A percentile compares a stretch with the other conserved stretches of the same genome.
These are phyloP conservation scores for Channallabes apus DNA, from an alignment of 2,797 vertebrate genomes.

Conservation along the genomic window DNA sequence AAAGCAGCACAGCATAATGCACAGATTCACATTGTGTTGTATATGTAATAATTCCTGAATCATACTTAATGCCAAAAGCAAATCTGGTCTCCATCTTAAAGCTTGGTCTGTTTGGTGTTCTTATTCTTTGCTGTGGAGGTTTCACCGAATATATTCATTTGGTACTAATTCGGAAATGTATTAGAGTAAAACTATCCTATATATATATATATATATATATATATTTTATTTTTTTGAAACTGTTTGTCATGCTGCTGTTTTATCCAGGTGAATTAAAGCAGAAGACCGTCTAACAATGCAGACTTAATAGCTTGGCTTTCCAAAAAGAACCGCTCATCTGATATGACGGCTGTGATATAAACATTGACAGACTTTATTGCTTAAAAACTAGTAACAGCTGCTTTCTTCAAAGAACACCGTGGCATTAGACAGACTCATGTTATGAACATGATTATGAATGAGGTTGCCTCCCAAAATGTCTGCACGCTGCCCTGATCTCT, in stretches of 20 bases:
- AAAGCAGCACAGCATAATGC: too few species aligned
- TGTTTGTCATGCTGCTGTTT: neutral
- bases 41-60: too few species aligned
- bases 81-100: too few species aligned
- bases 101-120: too few species aligned
- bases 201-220: too few species aligned
- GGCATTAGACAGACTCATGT: neutral
- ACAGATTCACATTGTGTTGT: too few species aligned
- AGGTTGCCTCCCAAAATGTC: slow-evolving; percentile 3
- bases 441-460: neutral
- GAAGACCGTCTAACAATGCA: neutral
- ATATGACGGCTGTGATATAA: neutral
- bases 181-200: neutral
- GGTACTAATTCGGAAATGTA: too few species aligned
- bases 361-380: neutral
- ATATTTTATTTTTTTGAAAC: neutral
- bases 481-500: neutral
- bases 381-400: neutral
- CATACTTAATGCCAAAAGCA: too few species aligned
- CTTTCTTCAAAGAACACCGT: neutral
- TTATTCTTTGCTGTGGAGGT: neutral
- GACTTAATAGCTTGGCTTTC: neutral
- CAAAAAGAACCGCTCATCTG: neutral
- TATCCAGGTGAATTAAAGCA: neutral
- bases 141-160: neutral